Evolutionary conservation across 30 jellyfish, hydroid and myxozoan genomes (phyloP).

Genomic region (Pseudorhiza aurosa): DNA sequence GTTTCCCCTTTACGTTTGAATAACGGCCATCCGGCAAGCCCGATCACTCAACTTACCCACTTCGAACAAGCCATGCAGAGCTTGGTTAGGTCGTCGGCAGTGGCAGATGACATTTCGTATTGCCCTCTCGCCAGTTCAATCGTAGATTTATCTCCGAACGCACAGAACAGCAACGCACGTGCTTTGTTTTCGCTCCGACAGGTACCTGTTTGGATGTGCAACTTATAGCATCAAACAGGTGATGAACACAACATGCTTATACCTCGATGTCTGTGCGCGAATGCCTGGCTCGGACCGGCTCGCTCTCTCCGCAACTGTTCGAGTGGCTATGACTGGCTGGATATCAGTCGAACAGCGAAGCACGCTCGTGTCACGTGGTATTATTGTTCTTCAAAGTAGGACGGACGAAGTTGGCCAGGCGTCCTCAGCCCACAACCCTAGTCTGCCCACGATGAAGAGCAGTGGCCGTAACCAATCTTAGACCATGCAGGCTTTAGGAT

Average conservation of each 20-base stretch:
- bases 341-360: slow-evolving; percentile 26
- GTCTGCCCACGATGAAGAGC: not conserved
- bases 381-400: slow-evolving; percentile 32
- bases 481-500: not conserved
- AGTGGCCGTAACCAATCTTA: not conserved
- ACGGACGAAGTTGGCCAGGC: not conserved
- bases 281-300: not conserved
- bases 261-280: slow-evolving; percentile 12
- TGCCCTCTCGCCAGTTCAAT: not conserved
- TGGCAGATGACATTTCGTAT: slow-evolving; percentile 12
- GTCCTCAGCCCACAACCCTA: not conserved
- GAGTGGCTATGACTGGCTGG: slow-evolving; percentile 3
- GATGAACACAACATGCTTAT: slow-evolving; percentile 20
- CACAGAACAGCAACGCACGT: slow-evolving; percentile 15
- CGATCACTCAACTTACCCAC: slow-evolving; percentile 69
- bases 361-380: slow-evolving; percentile 77
- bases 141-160: slow-evolving; percentile 7
- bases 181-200: slow-evolving; percentile 54
- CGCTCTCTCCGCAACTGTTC: not conserved
- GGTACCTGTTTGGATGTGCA: slow-evolving; percentile 65
- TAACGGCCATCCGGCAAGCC: too few species aligned
- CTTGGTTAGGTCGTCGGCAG: not conserved
- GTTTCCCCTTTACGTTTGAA: too few species aligned
- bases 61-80: slow-evolving; percentile 80
- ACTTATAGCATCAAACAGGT: slow-evolving; percentile 56